Percentiles rank a stretch among this genome's conserved stretches.
Conservation (phyloP, 2,888 invertebrate genomes). For the Dendrolimus houi region DNA sequence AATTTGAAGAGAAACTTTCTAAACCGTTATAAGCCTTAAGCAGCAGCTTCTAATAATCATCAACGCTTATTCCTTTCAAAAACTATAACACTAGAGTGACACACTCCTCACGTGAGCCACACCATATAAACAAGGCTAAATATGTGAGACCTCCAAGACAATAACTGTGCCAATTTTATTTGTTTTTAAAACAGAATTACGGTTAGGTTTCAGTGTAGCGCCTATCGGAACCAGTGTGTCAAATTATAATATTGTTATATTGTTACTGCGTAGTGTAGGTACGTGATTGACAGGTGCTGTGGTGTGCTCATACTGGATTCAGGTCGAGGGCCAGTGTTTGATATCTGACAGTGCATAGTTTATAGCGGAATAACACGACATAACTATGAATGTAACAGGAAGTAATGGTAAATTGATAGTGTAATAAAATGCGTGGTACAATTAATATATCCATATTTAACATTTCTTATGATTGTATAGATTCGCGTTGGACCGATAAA, state of each 20-base stretch:
- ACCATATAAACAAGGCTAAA: background rate
- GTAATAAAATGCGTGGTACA: too few relatives aligned
- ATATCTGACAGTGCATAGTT: background rate
- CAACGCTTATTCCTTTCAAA: too few relatives aligned
- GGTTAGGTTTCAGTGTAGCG: conserved; percentile 24
- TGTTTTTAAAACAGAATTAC: conserved; percentile 19
- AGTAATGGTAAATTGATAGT: too few relatives aligned
- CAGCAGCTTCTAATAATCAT: too few relatives aligned
- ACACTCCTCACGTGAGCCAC: background rate
- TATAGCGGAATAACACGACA: too few relatives aligned
- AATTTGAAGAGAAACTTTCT: too few relatives aligned
- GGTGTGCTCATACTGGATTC: conserved; percentile 38
- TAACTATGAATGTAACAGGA: too few relatives aligned
- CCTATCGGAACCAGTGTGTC: conserved; percentile 39
- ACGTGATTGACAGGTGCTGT: conserved; percentile 42
- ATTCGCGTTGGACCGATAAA: too few relatives aligned
- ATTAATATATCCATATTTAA: too few relatives aligned
- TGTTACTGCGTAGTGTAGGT: conserved; percentile 20
- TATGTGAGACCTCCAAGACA: background rate
- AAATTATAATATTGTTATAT: conserved; percentile 42
- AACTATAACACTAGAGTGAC: too few relatives aligned
- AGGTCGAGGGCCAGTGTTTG: conserved; percentile 25
- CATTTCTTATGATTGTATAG: too few relatives aligned
- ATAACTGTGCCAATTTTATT: conserved; percentile 13
- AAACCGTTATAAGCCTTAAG: too few relatives aligned